A percentile compares a stretch with the other conserved stretches of the same genome.
Conservation (phyloP, 2,113 vertebrate genomes). For the Murina feae region DNA sequence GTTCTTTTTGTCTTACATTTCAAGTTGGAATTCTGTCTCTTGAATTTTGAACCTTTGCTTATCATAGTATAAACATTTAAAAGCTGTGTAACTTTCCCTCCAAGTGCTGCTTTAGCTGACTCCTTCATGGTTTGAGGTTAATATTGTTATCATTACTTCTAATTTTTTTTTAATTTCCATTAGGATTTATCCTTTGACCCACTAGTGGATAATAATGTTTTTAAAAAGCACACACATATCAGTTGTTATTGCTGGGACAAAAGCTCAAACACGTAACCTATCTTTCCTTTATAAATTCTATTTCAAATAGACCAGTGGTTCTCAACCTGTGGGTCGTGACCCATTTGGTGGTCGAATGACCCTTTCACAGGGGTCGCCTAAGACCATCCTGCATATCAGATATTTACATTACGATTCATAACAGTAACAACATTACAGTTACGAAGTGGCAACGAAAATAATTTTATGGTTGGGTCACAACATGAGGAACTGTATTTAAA, state of each 20-base stretch:
- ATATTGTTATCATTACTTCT: neutral
- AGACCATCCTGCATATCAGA: too few relatives aligned
- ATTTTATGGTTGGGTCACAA: too few relatives aligned
- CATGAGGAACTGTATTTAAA: too few relatives aligned
- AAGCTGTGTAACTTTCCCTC: neutral
- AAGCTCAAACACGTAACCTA: neutral
- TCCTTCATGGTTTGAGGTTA: neutral
- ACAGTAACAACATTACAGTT: too few relatives aligned
- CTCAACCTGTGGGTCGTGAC: too few relatives aligned
- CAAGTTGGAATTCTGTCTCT: neutral
- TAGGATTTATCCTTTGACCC: conserved; percentile 16
- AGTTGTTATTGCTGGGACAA: neutral
- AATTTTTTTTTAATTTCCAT: conserved; percentile 1
- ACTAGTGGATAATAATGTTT: neutral
- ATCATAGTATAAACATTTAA: neutral
- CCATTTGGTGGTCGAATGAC: too few relatives aligned
- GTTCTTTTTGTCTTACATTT: neutral
- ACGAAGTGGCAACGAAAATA: too few relatives aligned
- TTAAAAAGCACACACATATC: too few relatives aligned
- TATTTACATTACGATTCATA: too few relatives aligned
- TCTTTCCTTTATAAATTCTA: conserved; percentile 19
- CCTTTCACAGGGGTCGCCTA: too few relatives aligned
- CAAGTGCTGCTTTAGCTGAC: neutral
- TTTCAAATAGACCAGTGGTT: conserved; percentile 18
- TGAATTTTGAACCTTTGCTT: neutral